Base-by-base conservation (phyloP, 2,797 vertebrate genomes). In the Rachycentron canadum region DNA sequence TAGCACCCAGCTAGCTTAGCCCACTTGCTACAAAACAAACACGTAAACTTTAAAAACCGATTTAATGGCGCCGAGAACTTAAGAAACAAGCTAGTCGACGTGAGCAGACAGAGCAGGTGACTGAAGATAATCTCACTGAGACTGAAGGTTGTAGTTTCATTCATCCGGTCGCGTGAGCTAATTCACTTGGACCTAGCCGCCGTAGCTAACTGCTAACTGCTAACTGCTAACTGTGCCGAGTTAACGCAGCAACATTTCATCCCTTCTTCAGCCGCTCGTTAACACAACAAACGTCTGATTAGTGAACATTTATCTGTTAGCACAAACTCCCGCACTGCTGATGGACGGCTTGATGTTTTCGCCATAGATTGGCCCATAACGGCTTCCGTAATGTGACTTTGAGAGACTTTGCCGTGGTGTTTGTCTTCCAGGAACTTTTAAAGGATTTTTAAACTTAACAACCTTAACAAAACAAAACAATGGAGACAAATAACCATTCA, bases 391-490 rank as follows among this genome's bases (percentile, higher is more conserved):
- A 2, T 1, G 0, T 1, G 0, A 0, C 0, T 0, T 0, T 0
- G 0, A 3, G 1, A 3, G 1, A 9, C 2, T 8, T 0, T 7
- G 1, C 26, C 64, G 64, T 28, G 5, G 9, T 0, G 2, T 1
- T 0, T 0, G n/a, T 62, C 25, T 80, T 32, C 0, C 67, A 78
- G 82, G 52, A 6, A 10, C 25, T 7, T 45, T 40, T 32, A 7
- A 32, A n/a, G n/a, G n/a, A n/a, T n/a, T n/a, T n/a, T n/a, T n/a
- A n/a, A n/a, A n/a, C n/a, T n/a, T n/a, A n/a, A n/a, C n/a, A n/a
- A n/a, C n/a, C 5, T 32, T 7, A 32, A 32, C 32, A 32, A 32
- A 32, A 32, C 32, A 36, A 36, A 36, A 36, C 34, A 36, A 9
- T 10, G 34, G 34, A 36, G 34, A 36, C 34, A 36, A 9, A 36